phyloP scores from a whole-genome alignment of 2,888 invertebrate genomes.

The Cephus spinipes region DNA sequence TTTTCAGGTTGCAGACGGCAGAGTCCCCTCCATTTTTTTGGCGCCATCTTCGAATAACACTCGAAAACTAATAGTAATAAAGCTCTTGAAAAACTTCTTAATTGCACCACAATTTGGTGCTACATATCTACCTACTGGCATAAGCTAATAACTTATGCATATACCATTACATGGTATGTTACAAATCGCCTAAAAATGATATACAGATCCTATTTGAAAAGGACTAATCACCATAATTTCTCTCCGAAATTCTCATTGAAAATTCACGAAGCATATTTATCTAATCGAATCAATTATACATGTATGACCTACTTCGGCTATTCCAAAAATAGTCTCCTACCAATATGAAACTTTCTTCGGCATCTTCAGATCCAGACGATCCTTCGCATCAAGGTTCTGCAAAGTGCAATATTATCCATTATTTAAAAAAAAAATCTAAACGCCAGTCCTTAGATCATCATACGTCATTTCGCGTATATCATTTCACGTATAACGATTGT shows the following conservation, averaged over 20 bases:
- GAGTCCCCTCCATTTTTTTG: neutral
- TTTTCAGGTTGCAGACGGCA: neutral
- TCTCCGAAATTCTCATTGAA: neutral
- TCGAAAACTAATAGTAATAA: neutral
- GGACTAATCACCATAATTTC: neutral
- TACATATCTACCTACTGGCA: neutral
- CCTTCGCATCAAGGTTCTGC: neutral
- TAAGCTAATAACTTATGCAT: neutral
- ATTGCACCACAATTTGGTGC: neutral
- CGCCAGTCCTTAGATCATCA: neutral
- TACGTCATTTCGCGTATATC: neutral
- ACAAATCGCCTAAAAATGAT: neutral
- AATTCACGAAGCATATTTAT: neutral
- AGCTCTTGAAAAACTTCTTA: neutral
- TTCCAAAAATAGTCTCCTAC: neutral
- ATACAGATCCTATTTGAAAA: neutral
- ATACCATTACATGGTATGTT: neutral
- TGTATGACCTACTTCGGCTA: neutral
- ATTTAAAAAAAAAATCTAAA: no score
- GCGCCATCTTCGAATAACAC: neutral
- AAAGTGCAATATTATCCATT: neutral
- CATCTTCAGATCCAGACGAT: neutral
- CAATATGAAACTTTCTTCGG: neutral
- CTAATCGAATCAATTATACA: no score
- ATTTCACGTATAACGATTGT: neutral